A percentile compares a stretch with the other conserved stretches of the same genome.
Evolutionary conservation across 2,113 vertebrate genomes (phyloP).

Genomic region (Paralichthys olivaceus): DNA sequence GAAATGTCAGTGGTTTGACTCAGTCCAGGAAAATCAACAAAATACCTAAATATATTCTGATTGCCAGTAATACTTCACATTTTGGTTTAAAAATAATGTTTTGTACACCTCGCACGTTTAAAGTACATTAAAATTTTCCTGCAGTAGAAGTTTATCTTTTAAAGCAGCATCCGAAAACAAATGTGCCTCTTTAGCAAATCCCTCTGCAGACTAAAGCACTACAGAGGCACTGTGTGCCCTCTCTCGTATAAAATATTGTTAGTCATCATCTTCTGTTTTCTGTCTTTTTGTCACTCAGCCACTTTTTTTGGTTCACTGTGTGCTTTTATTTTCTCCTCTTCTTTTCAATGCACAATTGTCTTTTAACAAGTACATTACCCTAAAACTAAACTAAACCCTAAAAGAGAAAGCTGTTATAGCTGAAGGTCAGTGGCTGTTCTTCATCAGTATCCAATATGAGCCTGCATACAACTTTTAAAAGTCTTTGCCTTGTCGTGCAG

Average conservation of each 20-base stretch:
- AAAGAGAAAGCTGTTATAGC: background rate
- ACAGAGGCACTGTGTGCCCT: background rate
- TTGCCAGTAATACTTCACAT: background rate
- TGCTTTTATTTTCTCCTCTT: background rate
- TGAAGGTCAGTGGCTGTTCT: conserved; percentile 6
- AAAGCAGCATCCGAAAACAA: conserved; percentile 28
- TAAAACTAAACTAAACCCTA: background rate
- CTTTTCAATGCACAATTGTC: background rate
- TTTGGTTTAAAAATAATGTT: background rate
- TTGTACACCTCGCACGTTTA: conserved; percentile 6
- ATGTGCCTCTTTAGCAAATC: conserved; percentile 50
- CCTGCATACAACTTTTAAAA: background rate
- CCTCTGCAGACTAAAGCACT: conserved; percentile 25
- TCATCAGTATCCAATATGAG: background rate
- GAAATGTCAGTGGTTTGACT: background rate
- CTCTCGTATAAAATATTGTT: conserved; percentile 11
- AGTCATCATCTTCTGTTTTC: conserved; percentile 27
- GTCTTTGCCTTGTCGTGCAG: background rate
- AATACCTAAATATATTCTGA: background rate
- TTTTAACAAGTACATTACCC: background rate
- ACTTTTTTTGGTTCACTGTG: background rate
- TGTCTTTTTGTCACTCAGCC: background rate
- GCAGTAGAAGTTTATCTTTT: conserved; percentile 31
- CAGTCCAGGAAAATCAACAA: background rate
- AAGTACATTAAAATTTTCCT: conserved; percentile 32